Evolutionary conservation across 2,797 vertebrate species (phyloP), one percentile per base, ranked within the genome.

Genomic region (Cephalopachus bancanus): DNA sequence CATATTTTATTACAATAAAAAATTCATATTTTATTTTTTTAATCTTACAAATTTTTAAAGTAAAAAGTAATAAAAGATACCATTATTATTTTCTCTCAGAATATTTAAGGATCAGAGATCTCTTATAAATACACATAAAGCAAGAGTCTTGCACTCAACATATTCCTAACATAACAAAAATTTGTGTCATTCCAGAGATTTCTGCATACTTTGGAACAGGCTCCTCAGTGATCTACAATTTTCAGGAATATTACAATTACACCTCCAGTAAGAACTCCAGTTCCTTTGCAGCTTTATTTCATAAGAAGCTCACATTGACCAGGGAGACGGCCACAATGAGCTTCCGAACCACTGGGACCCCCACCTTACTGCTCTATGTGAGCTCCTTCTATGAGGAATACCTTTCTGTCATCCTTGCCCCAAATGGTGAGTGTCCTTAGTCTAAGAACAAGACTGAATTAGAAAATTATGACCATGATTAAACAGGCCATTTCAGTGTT

Each of bases 131-230:
- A 37, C 24, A 60, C 37, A 9, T 49, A 65, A 49, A 10, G 30
- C 6, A 67, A 88, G 14, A 74, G 4, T 0, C 3, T 26, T 44
- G 17, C 0, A 59, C 1, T n/a, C 89, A 19, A 44, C 19, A 51
- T 89, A 72, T 10, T 89, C 75, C 67, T 97, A 67, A 97, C 57
- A 87, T 95, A 84, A 88, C 0, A n/a, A 0, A 97, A 76, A 72
- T 87, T 2, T 20, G 37, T 94, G 67, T 95, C 89, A 1, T 98
- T 98, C 94, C 98, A 99, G 99, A 99, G 94, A 98, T 99, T 79
- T 99, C 99, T 93, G 99, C 99, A 20, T 98, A 98, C 97, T 99
- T 99, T 92, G 99, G 98, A 97, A 96, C 98, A 1, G 98, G 98
- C 7, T 98, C 99, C 49, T 99, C 99, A 0, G 89, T 99, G 97